These are phyloP conservation scores for Agrilus planipennis DNA, from an alignment of 1,140 invertebrate species.

Conservation along the genomic window DNA sequence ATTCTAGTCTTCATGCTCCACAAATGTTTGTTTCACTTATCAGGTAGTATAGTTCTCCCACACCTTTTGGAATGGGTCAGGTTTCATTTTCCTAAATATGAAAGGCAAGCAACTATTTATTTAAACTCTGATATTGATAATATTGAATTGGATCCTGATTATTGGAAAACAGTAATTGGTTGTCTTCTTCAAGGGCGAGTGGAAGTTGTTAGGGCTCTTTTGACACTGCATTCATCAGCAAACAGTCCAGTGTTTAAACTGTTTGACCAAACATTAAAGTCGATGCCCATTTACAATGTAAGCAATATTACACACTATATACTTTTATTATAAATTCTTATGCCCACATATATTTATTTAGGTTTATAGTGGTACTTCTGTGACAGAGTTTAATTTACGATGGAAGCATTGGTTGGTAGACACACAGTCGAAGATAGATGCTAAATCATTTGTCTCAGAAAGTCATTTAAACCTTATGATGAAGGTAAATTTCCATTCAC, in stretches of 20 bases:
- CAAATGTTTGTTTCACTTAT: conserved; percentile 2
- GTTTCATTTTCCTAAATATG: conserved; percentile 72
- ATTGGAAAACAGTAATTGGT: conserved; percentile 73
- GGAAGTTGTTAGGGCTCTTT: conserved; percentile 60
- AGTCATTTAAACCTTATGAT: conserved; percentile 63
- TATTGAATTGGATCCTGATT: conserved; percentile 52
- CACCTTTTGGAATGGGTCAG: conserved; percentile 76
- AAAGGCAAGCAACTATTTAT: conserved; percentile 52
- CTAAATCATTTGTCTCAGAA: conserved; percentile 54
- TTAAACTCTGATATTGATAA: conserved; percentile 36
- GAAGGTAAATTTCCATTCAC: conserved; percentile 46
- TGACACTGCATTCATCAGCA: conserved; percentile 57
- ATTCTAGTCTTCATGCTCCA: not conserved
- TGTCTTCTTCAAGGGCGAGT: conserved; percentile 69
- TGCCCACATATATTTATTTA: conserved; percentile 26
- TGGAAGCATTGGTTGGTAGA: conserved; percentile 85
- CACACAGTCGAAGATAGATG: conserved; percentile 56
- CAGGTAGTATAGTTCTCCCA: conserved; percentile 55
- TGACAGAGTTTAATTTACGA: conserved; percentile 71
- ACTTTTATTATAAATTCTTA: not conserved
- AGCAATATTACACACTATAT: conserved; percentile 17
- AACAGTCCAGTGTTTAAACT: conserved; percentile 58
- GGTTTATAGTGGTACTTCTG: conserved; percentile 60
- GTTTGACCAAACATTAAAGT: conserved; percentile 61
- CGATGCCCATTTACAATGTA: conserved; percentile 72